A percentile compares a stretch with the other conserved stretches of the same genome.
Evolutionary conservation across 2,888 invertebrate genomes (phyloP).

Genomic region (Volucella inanis): DNA sequence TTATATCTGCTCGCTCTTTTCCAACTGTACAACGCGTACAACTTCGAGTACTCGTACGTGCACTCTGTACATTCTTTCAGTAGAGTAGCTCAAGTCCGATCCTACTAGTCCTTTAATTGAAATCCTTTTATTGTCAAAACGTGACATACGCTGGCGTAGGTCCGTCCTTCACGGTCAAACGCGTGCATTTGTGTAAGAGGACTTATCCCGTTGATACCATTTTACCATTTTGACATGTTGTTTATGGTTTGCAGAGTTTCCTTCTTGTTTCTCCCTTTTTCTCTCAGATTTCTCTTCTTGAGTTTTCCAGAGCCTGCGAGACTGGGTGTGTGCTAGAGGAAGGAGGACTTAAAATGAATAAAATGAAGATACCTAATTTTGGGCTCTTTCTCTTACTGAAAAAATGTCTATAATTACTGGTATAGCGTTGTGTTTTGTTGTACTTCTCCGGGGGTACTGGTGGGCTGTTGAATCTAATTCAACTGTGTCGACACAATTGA

Average conservation of each 20-base stretch:
- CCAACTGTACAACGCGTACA: no score
- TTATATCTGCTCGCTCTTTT: no score
- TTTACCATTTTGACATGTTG: constrained; percentile 61
- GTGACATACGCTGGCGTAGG: constrained; percentile 50
- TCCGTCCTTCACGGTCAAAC: constrained; percentile 17
- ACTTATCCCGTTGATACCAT: constrained; percentile 39
- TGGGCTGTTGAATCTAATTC: neutral
- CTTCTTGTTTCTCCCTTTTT: neutral
- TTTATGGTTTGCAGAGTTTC: constrained; percentile 50
- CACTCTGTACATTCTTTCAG: no score
- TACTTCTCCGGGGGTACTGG: neutral
- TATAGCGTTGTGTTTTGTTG: constrained; percentile 1
- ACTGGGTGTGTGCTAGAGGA: neutral
- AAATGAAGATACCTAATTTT: constrained; percentile 48
- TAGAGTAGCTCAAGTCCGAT: neutral
- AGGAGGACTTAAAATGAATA: constrained; percentile 37
- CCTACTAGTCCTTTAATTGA: constrained; percentile 49
- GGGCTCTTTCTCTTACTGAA: constrained; percentile 5
- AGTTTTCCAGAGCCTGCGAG: neutral
- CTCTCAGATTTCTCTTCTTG: neutral
- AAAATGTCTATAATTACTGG: constrained; percentile 35
- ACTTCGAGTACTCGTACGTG: no score
- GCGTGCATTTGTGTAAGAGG: constrained; percentile 28
- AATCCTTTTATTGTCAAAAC: constrained; percentile 69
- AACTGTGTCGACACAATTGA: neutral